Conservation (phyloP, 1,140 invertebrate species). For the Eurytemora carolleeae region DNA sequence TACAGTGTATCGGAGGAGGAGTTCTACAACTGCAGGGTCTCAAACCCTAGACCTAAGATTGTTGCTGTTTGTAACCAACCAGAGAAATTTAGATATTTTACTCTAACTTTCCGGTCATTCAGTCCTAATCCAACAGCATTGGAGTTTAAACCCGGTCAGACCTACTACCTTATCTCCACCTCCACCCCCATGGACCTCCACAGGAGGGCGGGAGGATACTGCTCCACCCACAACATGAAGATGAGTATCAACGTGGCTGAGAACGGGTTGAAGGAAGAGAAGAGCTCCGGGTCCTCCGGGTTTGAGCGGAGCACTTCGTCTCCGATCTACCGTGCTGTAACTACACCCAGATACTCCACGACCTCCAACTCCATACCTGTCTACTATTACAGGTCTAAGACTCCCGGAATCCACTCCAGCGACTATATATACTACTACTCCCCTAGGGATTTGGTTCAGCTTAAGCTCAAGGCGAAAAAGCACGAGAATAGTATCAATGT, state of each 20-base stretch:
- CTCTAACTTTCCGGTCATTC: slow-evolving; percentile 85
- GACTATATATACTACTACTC: neutral
- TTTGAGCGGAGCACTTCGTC: neutral
- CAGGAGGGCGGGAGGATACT: slow-evolving; percentile 66
- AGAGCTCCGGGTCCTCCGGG: neutral
- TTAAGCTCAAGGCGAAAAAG: neutral
- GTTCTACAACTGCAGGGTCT: slow-evolving; percentile 84
- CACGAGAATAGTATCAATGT: neutral
- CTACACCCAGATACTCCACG: neutral
- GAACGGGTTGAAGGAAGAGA: neutral
- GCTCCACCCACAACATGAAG: slow-evolving; percentile 82
- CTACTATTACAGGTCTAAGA: neutral
- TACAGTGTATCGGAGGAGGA: slow-evolving; percentile 60
- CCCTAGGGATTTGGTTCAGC: neutral
- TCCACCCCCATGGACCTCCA: slow-evolving; percentile 76
- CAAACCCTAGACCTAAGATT: slow-evolving; percentile 69
- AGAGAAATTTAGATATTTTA: slow-evolving; percentile 80
- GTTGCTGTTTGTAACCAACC: slow-evolving; percentile 91
- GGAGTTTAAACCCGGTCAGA: slow-evolving; percentile 78
- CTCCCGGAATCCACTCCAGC: neutral
- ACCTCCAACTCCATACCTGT: neutral
- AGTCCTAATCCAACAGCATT: slow-evolving; percentile 81
- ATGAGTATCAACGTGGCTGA: slow-evolving; percentile 64
- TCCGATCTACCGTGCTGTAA: neutral
- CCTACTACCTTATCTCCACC: slow-evolving; percentile 87